Base-by-base conservation (phyloP, 1,140 invertebrate genomes). In the Megalopta genalis region DNA sequence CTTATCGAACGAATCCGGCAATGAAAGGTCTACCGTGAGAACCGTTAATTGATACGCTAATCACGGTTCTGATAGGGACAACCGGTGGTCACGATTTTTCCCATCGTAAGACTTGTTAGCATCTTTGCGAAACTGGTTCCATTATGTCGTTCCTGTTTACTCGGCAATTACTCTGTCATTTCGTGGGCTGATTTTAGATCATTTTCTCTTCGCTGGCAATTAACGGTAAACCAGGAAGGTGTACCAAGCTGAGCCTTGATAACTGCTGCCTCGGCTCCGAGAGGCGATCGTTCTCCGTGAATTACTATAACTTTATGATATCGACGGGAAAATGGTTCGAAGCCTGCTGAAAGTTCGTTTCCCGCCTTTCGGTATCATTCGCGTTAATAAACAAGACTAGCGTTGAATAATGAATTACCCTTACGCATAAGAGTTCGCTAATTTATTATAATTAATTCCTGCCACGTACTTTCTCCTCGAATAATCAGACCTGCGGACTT, bases 31-130 rank as follows among this genome's bases (percentile, higher is more conserved):
- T 10, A 10, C 16, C 60, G 18, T 14, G 18, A 23, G 52, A 46
- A 63, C 75, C 57, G 42, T 77, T 71, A 62, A 77, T 77, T 70
- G 67, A 70, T 63, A 77, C 16, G 42, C n/a, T 52, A 62, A 77
- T 77, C 64, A 10, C 39, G 9, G 46, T n/a, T 27, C 32, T 46
- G n/a, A 54, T 32, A 27, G 18, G 37, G 49, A 69, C 60, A 63
- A 14, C 62, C 60, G 62, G 23, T 39, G 18, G 57, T 6, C 12
- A 27, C 8, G 16, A 6, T 64, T 64, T 32, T 27, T 32, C 18
- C 18, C 14, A 18, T 2, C 16, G 25, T 21, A 23, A 60, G 5
- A 7, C 23, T 21, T 69, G 23, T 77, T 77, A 63, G 59, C 42
- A 60, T 70, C 46, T 52, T 52, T 52, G 57, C 10, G 59, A 39